A percentile compares a stretch with the other conserved stretches of the same genome.
Conservation (phyloP, 2,797 vertebrate species). For the Protonibea diacanthus region DNA sequence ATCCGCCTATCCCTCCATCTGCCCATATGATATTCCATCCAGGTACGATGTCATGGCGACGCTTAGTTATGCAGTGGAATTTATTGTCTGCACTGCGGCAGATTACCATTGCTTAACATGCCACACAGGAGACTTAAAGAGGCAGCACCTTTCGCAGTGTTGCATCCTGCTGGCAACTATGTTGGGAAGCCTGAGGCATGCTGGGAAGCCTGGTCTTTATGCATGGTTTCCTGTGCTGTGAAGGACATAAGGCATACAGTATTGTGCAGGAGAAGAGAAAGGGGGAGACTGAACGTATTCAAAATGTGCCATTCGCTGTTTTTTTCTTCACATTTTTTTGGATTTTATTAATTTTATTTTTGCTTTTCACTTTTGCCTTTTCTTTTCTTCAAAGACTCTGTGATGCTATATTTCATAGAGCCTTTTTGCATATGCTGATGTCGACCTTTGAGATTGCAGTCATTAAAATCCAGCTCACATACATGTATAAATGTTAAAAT, state of each 20-base stretch:
- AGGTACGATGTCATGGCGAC: slow-evolving; percentile 82
- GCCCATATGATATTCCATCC: slow-evolving; percentile 78
- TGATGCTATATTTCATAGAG: not conserved
- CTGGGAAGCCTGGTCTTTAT: slow-evolving; percentile 68
- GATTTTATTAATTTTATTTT: not conserved
- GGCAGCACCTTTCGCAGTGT: slow-evolving; percentile 77
- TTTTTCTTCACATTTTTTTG: not conserved
- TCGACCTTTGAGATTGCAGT: slow-evolving; percentile 7
- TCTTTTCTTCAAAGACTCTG: not conserved
- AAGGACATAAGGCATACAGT: slow-evolving; percentile 57
- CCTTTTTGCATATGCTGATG: slow-evolving; percentile 11
- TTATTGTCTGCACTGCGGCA: slow-evolving; percentile 87
- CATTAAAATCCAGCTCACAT: slow-evolving; percentile 39
- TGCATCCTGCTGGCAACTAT: slow-evolving; percentile 80
- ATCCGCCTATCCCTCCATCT: slow-evolving; percentile 62
- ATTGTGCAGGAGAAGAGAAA: slow-evolving; percentile 45
- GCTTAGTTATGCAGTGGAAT: slow-evolving; percentile 84
- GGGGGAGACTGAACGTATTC: slow-evolving; percentile 33
- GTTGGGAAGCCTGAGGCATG: slow-evolving; percentile 74
- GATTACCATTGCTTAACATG: slow-evolving; percentile 87
- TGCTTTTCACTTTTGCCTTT: not conserved
- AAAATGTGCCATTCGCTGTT: slow-evolving; percentile 9
- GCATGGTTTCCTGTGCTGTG: slow-evolving; percentile 63
- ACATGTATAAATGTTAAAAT: slow-evolving; percentile 23
- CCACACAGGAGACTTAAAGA: slow-evolving; percentile 84